A percentile compares a stretch with the other conserved stretches of the same genome.
These are phyloP conservation scores for Pristionchus fissidentatus DNA, from an alignment of 2,888 invertebrate genomes.

Conservation along the genomic window DNA sequence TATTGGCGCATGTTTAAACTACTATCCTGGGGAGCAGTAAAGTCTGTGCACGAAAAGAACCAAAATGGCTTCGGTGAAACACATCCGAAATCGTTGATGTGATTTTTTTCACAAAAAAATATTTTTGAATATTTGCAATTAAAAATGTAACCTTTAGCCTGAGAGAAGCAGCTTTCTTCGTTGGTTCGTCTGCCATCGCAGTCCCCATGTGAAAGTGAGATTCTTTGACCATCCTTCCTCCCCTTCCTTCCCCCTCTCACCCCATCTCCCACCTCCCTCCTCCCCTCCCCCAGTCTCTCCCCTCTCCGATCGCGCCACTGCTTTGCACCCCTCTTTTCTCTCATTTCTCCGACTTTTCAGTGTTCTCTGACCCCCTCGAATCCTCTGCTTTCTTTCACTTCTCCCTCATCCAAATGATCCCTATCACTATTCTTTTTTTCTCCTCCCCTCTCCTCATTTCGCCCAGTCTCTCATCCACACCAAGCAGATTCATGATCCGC, in stretches of 20 bases:
- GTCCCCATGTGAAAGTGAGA: not conserved
- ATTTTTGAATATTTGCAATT: not conserved
- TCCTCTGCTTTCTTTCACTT: not conserved
- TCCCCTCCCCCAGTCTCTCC: not conserved
- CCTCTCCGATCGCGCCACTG: not conserved
- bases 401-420: not conserved
- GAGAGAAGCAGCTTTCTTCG: constrained; percentile 18
- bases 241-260: not conserved
- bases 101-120: not conserved
- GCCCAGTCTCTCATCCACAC: not conserved
- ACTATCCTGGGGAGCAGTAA: too few species aligned
- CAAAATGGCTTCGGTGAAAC: not conserved
- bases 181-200: constrained; percentile 16
- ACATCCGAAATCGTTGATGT: not conserved
- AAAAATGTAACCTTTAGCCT: not conserved
- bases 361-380: not conserved
- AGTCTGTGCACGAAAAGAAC: not conserved
- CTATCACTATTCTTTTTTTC: not conserved
- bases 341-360: not conserved
- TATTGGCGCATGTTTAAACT: too few species aligned
- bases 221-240: not conserved
- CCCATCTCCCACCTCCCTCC: not conserved
- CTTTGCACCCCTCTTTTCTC: not conserved
- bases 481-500: constrained; percentile 9
- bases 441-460: not conserved